Evolutionary conservation across 2,888 invertebrate species (phyloP).

Genomic region (Acheta domesticus): DNA sequence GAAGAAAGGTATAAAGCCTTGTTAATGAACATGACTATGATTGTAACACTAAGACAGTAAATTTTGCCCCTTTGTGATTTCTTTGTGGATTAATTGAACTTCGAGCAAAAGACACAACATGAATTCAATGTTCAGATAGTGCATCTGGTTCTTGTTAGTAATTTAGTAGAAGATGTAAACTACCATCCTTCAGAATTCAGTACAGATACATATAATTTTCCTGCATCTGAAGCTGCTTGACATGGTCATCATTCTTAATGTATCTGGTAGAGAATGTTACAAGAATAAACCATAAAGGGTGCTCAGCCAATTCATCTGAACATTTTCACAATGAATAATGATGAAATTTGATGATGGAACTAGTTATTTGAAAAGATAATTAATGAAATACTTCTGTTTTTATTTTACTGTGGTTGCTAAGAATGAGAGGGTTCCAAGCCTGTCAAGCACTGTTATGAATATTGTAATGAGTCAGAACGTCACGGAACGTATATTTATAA

Average conservation of each 20-base stretch:
- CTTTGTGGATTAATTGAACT: slow-evolving; percentile 83
- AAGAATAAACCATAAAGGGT: slow-evolving; percentile 62
- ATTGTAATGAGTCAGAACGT: too few relatives aligned
- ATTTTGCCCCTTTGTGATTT: slow-evolving; percentile 45
- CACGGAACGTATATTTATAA: too few relatives aligned
- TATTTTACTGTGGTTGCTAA: slow-evolving; percentile 76
- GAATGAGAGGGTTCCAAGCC: slow-evolving; percentile 79
- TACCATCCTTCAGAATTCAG: slow-evolving; percentile 85
- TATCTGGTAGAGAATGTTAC: slow-evolving; percentile 63
- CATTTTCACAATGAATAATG: slow-evolving; percentile 65
- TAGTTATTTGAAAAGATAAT: slow-evolving; percentile 69
- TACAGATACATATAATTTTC: slow-evolving; percentile 72
- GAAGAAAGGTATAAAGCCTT: too few relatives aligned
- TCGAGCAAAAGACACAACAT: slow-evolving; percentile 73
- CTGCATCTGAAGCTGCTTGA: slow-evolving; percentile 77
- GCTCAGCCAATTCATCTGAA: slow-evolving; percentile 59
- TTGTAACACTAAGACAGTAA: too few relatives aligned
- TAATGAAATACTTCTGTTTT: too few relatives aligned
- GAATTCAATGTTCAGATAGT: slow-evolving; percentile 77
- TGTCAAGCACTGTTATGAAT: slow-evolving; percentile 81
- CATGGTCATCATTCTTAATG: slow-evolving; percentile 70
- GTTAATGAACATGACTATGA: too few relatives aligned
- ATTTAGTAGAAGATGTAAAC: slow-evolving; percentile 78
- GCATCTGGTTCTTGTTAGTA: slow-evolving; percentile 80
- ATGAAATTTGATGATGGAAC: slow-evolving; percentile 65